These are phyloP conservation scores for Phengaris alcon DNA, from an alignment of 2,888 invertebrate species.

Conservation along the genomic window DNA sequence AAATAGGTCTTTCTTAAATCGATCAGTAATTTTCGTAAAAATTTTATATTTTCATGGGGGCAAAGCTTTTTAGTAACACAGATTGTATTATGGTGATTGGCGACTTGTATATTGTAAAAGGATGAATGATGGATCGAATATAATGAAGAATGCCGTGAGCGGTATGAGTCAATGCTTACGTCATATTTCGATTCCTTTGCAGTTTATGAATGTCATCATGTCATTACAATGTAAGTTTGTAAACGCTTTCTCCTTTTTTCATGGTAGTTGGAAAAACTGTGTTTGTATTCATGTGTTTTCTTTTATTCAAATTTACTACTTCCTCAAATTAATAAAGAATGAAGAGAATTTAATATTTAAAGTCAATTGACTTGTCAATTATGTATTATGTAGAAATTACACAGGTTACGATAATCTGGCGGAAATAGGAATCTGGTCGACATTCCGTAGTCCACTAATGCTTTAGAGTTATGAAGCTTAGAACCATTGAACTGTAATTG, in stretches of 20 bases:
- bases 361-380: not conserved
- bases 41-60: not conserved
- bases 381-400: not conserved
- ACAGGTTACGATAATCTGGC: no score
- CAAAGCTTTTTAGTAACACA: not conserved
- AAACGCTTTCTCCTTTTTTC: not conserved
- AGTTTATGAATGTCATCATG: not conserved
- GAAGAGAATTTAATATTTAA: no score
- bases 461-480: no score
- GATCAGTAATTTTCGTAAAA: not conserved
- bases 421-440: no score
- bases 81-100: not conserved
- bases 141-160: conserved; percentile 4
- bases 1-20: no score
- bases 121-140: not conserved
- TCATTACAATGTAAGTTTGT: not conserved
- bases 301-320: not conserved
- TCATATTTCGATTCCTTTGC: conserved; percentile 6
- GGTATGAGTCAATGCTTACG: conserved; percentile 11
- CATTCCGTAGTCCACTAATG: no score
- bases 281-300: not conserved
- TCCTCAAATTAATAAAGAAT: no score
- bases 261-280: not conserved
- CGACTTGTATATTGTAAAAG: not conserved
- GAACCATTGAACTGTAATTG: no score